Conservation (phyloP, 1,140 invertebrate genomes). For the Ladona fulva region DNA sequence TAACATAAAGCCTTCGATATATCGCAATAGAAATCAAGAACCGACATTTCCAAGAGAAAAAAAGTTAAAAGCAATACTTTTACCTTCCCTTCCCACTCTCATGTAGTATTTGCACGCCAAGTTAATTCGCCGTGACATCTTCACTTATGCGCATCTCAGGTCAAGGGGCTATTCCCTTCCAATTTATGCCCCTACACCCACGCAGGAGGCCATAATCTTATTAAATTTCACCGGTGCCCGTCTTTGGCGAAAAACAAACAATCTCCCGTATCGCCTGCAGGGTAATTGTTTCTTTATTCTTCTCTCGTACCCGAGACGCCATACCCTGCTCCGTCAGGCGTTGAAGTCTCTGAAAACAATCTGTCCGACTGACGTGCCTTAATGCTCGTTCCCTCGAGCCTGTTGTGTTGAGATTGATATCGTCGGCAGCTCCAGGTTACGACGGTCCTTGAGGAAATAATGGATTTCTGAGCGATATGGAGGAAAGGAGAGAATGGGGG, state of each 20-base stretch:
- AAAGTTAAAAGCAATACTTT: no score
- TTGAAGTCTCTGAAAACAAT: neutral
- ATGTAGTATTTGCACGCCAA: no score
- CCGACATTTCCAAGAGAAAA: no score
- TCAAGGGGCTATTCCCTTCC: no score
- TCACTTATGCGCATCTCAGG: no score
- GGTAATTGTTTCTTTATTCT: neutral
- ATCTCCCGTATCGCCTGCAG: neutral
- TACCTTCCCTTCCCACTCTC: no score
- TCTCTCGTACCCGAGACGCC: neutral
- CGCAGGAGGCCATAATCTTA: neutral
- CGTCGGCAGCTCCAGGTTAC: neutral
- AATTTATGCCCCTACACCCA: no score
- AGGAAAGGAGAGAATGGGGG: neutral
- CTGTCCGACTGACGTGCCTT: neutral
- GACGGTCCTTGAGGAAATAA: neutral
- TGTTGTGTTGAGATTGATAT: neutral
- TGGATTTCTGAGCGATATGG: neutral
- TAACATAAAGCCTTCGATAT: no score
- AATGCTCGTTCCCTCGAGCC: neutral
- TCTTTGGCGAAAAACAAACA: neutral
- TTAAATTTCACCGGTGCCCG: neutral
- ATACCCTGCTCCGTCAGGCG: neutral
- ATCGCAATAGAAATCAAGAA: no score
- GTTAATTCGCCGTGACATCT: no score